These are phyloP conservation scores for Gambusia yucatana DNA, from an alignment of 2,797 vertebrate genomes.

Conservation along the genomic window DNA sequence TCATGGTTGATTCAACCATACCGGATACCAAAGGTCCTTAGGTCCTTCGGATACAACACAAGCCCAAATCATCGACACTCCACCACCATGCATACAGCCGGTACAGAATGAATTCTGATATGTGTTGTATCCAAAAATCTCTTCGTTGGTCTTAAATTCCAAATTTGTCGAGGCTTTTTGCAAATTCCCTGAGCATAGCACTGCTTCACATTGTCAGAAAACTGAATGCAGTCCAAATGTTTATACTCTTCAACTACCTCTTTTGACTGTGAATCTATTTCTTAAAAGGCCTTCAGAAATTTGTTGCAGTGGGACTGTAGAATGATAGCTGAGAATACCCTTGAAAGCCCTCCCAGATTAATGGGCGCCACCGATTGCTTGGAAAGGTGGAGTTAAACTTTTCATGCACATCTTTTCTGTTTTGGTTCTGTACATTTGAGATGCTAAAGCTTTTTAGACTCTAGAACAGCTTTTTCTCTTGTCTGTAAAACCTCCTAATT, in stretches of 20 bases:
- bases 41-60: background rate
- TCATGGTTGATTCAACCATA: background rate
- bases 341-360: background rate
- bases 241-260: background rate
- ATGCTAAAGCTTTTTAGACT: background rate
- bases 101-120: background rate
- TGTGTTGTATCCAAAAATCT: too few species aligned
- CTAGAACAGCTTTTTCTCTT: background rate
- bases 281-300: background rate
- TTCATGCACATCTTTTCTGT: background rate
- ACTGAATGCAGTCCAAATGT: background rate
- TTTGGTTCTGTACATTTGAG: background rate
- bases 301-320: too few species aligned
- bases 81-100: background rate
- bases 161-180: background rate
- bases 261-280: background rate
- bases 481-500: background rate
- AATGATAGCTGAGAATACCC: background rate
- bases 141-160: too few species aligned
- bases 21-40: too few species aligned
- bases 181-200: background rate
- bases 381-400: background rate
- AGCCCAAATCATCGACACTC: background rate
- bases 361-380: background rate
- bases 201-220: background rate